These are phyloP conservation scores for Caiman crocodilus DNA, from an alignment of 2,797 vertebrate species.

Conservation along the genomic window DNA sequence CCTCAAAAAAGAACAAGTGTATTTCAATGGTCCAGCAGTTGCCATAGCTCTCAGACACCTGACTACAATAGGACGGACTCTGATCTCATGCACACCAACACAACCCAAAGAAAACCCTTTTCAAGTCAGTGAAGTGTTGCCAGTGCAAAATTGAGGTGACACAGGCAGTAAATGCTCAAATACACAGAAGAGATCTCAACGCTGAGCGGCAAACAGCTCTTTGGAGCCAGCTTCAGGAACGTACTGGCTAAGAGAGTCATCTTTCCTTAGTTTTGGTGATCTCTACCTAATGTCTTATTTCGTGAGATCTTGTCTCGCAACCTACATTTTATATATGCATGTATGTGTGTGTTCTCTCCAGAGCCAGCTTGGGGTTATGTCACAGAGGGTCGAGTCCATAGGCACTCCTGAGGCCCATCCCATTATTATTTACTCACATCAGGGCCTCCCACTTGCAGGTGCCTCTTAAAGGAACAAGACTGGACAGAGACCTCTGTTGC, in stretches of 20 bases:
- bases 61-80: not conserved
- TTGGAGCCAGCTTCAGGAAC: not conserved
- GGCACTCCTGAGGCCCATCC: not conserved
- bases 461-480: not conserved
- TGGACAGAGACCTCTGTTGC: not conserved
- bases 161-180: not conserved
- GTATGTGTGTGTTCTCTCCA: rapidly evolving
- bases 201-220: not conserved
- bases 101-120: not conserved
- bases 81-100: not conserved
- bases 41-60: not conserved
- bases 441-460: not conserved
- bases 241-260: not conserved
- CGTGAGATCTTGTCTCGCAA: not conserved
- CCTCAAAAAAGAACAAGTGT: not conserved
- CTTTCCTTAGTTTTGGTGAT: not conserved
- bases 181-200: not conserved
- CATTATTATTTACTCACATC: not conserved
- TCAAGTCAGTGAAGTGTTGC: not conserved
- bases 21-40: not conserved
- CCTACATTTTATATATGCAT: not conserved
- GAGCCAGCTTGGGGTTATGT: not conserved
- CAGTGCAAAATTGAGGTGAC: not conserved
- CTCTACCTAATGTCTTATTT: not conserved
- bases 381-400: not conserved